Evolutionary conservation across 2,888 invertebrate genomes (phyloP).

Genomic region (Apantesis nais): DNA sequence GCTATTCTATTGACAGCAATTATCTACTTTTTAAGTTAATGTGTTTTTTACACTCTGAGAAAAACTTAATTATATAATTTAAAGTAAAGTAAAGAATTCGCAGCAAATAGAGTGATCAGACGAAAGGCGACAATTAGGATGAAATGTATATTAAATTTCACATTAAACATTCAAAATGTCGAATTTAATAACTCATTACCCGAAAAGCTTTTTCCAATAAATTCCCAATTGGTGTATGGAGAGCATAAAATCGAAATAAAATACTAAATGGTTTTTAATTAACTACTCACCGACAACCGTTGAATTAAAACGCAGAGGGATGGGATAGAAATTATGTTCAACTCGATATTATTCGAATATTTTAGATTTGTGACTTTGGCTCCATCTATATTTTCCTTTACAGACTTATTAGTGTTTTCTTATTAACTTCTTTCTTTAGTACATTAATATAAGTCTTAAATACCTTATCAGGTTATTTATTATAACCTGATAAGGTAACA

Average conservation of each 20-base stretch:
- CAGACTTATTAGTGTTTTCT: too few species aligned
- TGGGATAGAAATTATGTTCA: neutral
- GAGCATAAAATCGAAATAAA: constrained; percentile 30
- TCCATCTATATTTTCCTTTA: too few species aligned
- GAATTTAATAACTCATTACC: constrained; percentile 46
- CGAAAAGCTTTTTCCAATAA: constrained; percentile 48
- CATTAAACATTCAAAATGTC: constrained; percentile 36
- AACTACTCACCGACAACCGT: neutral
- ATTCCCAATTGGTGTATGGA: constrained; percentile 28
- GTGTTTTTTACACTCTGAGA: too few species aligned
- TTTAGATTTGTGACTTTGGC: neutral
- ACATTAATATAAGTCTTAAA: too few species aligned
- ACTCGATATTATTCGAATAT: neutral
- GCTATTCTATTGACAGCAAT: too few species aligned
- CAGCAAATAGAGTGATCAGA: neutral
- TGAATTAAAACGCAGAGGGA: neutral
- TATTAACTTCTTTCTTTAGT: too few species aligned
- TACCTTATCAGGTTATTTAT: neutral
- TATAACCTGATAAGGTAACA: too few species aligned
- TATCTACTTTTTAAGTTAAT: too few species aligned
- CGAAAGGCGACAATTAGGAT: neutral
- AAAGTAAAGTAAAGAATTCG: too few species aligned
- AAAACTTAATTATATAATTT: too few species aligned
- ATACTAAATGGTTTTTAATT: constrained; percentile 41
- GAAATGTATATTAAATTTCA: neutral